Base-by-base conservation (phyloP, 2,113 vertebrate genomes). In the Holacanthus passer region DNA sequence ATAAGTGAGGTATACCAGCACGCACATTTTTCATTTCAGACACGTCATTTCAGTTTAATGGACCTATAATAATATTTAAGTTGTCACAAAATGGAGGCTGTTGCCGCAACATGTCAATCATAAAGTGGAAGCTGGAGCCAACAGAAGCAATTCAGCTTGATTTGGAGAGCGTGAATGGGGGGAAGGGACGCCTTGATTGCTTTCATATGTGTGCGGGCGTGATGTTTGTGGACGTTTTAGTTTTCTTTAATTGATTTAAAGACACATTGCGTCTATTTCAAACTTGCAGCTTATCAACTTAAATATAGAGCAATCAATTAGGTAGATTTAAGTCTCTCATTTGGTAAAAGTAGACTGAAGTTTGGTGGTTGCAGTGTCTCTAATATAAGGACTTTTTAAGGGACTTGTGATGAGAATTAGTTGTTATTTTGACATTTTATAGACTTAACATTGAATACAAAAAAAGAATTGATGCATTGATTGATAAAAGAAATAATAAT, bases 201-300 rank as follows among this genome's bases (percentile, higher is more conserved):
- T 92, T 84, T 91, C 87, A 90, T 84, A 83, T 90, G 89, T 87
- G 77, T 43, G 43, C 56, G 60, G 35, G 22, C 19, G 2, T 68
- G 39, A 56, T 47, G 45, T 53, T 86, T 55, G 45, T 72, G 50
- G 24, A 78, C 3, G 17, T 48, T 78, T 58, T 47, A n/a, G 19
- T 72, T 62, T 31, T 29, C 3, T 84, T 22, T 39, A 50, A 62
- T 32, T 79, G 22, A 65, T 53, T 50, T 35, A n/a, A 70, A 14
- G 80, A 63, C 16, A 43, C 20, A 56, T 52, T 4, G 29, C 10
- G 17, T 59, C 22, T 45, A 2, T 39, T 70, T 27, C 20, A 20
- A 6, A 65, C 82, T 68, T 84, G 35, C 12, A 62, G 50, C 20
- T 32, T 29, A 4, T 9, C 4, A 2, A 43, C 37, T 67, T 55